phyloP scores from a whole-genome alignment of 2,888 invertebrate species.

The Tipula helvola region DNA sequence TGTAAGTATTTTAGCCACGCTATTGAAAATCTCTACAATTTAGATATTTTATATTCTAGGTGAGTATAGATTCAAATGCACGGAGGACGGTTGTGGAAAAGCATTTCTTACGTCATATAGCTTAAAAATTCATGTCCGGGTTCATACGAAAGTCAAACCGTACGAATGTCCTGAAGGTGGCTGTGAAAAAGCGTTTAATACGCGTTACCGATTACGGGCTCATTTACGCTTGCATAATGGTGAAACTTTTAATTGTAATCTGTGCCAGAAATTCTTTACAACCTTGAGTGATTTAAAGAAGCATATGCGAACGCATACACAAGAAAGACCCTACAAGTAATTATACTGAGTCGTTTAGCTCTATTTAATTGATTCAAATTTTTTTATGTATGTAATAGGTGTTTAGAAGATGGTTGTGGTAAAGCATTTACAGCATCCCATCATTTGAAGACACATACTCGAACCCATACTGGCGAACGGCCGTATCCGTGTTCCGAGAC shows the following conservation, averaged over 20 bases:
- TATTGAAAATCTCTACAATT: slow-evolving; percentile 11
- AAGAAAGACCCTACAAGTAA: slow-evolving; percentile 79
- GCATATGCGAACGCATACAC: slow-evolving; percentile 83
- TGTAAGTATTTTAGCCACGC: slow-evolving; percentile 8
- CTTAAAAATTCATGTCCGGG: slow-evolving; percentile 84
- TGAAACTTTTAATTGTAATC: slow-evolving; percentile 84
- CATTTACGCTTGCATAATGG: slow-evolving; percentile 89
- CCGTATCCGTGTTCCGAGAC: slow-evolving; percentile 61
- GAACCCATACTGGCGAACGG: slow-evolving; percentile 59
- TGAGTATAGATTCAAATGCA: slow-evolving; percentile 87
- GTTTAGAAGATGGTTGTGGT: slow-evolving; percentile 69
- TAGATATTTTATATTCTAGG: slow-evolving; percentile 44
- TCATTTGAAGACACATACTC: slow-evolving; percentile 80
- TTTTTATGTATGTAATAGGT: slow-evolving; percentile 43
- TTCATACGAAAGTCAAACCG: slow-evolving; percentile 87
- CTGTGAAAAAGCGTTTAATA: slow-evolving; percentile 90
- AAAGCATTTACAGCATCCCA: slow-evolving; percentile 91
- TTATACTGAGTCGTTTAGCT: slow-evolving; percentile 13
- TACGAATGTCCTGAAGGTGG: slow-evolving; percentile 72
- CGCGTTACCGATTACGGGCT: slow-evolving; percentile 79
- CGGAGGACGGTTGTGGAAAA: slow-evolving; percentile 77
- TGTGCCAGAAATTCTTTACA: slow-evolving; percentile 84
- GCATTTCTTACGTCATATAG: slow-evolving; percentile 92
- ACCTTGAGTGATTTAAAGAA: slow-evolving; percentile 90
- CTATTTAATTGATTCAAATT: slow-evolving; percentile 10